Evolutionary conservation across 2,888 invertebrate species (phyloP), one percentile per base, ranked within the genome.

Genomic region (Cosmia pyralina): DNA sequence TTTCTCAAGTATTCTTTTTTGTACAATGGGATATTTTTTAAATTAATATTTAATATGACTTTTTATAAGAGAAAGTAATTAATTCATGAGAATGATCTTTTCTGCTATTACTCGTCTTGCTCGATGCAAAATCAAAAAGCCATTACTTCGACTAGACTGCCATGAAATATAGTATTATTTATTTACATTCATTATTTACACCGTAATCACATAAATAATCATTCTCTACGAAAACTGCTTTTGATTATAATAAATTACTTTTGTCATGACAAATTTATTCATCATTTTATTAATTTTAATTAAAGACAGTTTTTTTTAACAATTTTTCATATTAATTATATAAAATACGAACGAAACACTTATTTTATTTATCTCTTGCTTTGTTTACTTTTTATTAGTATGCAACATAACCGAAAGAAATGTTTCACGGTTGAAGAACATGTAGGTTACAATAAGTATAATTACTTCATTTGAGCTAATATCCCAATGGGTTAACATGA

Each of bases 281-380:
- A 93, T 92, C 88, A 90, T 89, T 90, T 91, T 93, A 92, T 92
- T 91, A 87, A 88, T 89, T 84, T 90, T 91, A 91, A 91, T 93
- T 94, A 94, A 95, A 95, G 95, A 95, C 95, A 95, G 84, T 93
- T 94, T 94, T 93, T 93, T 93, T 85, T 93, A 91, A 92, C 93
- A 91, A 91, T 91, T 94, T 94, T 95, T 95, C 94, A 93, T 93
- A 94, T 91, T 91, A 94, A 95, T 94, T 94, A 95, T 95, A 95
- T 94, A 93, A 94, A 94, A 94, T 92, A 91, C 90, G 90, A 92
- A 86, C 69, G 92, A 90, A 88, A 83, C 84, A 81, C 79, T 85
- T 75, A 85, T 87, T 86, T 88, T 89, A 87, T 86, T 87, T 86
- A 82, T 82, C 71, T 79, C 71, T 57, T 53, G 63, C 50, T 60